Percentiles rank a stretch among this genome's conserved stretches.
phyloP scores from a whole-genome alignment of 2,113 vertebrate species.

The Hylia prasina region DNA sequence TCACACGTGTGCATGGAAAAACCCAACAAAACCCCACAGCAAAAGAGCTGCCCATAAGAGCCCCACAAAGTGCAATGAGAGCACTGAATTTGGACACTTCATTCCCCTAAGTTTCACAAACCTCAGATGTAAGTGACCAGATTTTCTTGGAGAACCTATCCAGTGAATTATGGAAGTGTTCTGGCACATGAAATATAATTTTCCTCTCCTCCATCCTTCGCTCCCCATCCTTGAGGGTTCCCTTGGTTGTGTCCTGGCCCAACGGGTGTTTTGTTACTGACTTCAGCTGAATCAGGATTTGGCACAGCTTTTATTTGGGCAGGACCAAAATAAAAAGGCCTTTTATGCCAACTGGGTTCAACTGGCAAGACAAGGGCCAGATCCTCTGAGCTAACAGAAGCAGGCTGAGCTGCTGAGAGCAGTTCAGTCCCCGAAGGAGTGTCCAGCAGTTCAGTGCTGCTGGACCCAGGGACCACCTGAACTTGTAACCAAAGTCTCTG shows the following conservation, averaged over 20 bases:
- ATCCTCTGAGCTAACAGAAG: not conserved
- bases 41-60: not conserved
- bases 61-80: not conserved
- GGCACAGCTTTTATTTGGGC: too few relatives aligned
- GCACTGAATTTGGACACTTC: not conserved
- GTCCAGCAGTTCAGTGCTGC: not conserved
- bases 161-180: not conserved
- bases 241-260: not conserved
- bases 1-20: rapidly evolving
- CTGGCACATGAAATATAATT: not conserved
- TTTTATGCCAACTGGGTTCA: conserved; percentile 35
- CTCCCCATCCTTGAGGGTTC: not conserved
- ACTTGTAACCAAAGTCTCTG: not conserved
- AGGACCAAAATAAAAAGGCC: conserved; percentile 36
- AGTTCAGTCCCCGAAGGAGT: too few relatives aligned
- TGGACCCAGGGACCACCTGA: not conserved
- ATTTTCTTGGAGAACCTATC: not conserved
- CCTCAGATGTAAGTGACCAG: not conserved
- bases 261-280: not conserved
- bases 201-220: not conserved
- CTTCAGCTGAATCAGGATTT: conserved; percentile 12
- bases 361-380: not conserved
- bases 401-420: not conserved
- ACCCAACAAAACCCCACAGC: not conserved
- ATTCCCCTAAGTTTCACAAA: not conserved